These are phyloP conservation scores for Epinephelus lanceolatus DNA, from an alignment of 2,113 vertebrate species.

Conservation along the genomic window DNA sequence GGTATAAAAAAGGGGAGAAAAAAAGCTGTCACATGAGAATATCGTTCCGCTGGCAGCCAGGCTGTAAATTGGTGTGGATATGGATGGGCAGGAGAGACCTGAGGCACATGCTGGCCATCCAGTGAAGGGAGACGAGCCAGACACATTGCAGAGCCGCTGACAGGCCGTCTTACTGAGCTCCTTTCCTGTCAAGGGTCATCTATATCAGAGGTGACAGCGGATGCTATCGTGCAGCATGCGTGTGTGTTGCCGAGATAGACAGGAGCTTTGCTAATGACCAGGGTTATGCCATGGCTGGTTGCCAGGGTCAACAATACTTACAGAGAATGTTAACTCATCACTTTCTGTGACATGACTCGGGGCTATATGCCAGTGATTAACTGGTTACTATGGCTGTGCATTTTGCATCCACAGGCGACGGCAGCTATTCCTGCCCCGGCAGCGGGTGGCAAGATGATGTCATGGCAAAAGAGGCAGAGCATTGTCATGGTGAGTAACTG, in stretches of 20 bases:
- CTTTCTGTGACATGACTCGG: slow-evolving; percentile 44
- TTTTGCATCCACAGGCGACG: slow-evolving; percentile 42
- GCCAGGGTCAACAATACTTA: slow-evolving; percentile 60
- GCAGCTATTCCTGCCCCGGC: slow-evolving; percentile 31
- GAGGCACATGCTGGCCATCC: slow-evolving; percentile 76
- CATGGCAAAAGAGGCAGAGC: slow-evolving; percentile 29
- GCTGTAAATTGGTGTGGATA: slow-evolving; percentile 71
- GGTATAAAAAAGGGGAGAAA: slow-evolving; percentile 18
- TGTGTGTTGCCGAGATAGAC: slow-evolving; percentile 32
- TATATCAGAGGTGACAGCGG: slow-evolving; percentile 68
- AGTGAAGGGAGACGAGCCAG: slow-evolving; percentile 53
- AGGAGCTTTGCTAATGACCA: slow-evolving; percentile 66
- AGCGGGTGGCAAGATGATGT: slow-evolving; percentile 59
- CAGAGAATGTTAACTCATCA: slow-evolving; percentile 53
- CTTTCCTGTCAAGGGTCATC: slow-evolving; percentile 66
- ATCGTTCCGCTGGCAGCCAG: slow-evolving; percentile 44
- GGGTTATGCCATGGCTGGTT: slow-evolving; percentile 44
- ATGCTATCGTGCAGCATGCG: slow-evolving; percentile 23
- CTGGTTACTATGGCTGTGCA: slow-evolving; percentile 21
- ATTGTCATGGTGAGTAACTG: slow-evolving; percentile 67
- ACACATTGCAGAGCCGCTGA: slow-evolving; percentile 66
- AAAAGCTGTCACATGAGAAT: slow-evolving; percentile 63
- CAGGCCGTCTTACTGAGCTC: slow-evolving; percentile 65
- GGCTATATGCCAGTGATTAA: slow-evolving; percentile 61
- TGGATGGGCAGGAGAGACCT: slow-evolving; percentile 68